Conservation (phyloP, 2,888 invertebrate genomes). For the Dryomyza anilis region DNA sequence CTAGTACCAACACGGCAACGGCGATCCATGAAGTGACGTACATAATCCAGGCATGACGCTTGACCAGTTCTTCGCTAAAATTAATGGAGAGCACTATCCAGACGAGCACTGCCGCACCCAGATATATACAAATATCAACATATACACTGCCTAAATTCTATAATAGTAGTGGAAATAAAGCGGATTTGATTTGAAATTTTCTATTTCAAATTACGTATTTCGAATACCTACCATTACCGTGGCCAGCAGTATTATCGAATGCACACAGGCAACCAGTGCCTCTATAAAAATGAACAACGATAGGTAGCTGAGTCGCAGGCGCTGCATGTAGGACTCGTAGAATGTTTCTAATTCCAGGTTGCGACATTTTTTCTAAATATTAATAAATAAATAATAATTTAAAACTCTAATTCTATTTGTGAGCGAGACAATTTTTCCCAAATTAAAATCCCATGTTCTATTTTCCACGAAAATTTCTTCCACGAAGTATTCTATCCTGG, state of each 20-base stretch:
- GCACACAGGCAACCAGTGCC: conserved; percentile 68
- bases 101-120: conserved; percentile 50
- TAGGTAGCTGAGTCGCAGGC: conserved; percentile 78
- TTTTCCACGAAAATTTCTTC: no score
- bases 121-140: conserved; percentile 56
- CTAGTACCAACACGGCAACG: conserved; percentile 64
- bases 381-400: conserved; percentile 16
- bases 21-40: conserved; percentile 60
- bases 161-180: conserved; percentile 3
- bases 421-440: no score
- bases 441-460: no score
- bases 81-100: conserved; percentile 56
- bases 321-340: conserved; percentile 76
- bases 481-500: no score
- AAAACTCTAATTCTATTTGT: no score
- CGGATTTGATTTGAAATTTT: neutral
- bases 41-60: conserved; percentile 58
- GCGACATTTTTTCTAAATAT: conserved; percentile 75
- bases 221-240: conserved; percentile 57
- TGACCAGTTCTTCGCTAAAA: conserved; percentile 55
- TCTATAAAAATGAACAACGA: conserved; percentile 76
- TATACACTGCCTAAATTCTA: conserved; percentile 49
- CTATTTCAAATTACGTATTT: neutral
- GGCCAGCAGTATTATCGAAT: conserved; percentile 66
- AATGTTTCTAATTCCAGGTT: conserved; percentile 76